Base-by-base conservation (phyloP, 2,797 vertebrate species). In the Spondyliosoma cantharus region DNA sequence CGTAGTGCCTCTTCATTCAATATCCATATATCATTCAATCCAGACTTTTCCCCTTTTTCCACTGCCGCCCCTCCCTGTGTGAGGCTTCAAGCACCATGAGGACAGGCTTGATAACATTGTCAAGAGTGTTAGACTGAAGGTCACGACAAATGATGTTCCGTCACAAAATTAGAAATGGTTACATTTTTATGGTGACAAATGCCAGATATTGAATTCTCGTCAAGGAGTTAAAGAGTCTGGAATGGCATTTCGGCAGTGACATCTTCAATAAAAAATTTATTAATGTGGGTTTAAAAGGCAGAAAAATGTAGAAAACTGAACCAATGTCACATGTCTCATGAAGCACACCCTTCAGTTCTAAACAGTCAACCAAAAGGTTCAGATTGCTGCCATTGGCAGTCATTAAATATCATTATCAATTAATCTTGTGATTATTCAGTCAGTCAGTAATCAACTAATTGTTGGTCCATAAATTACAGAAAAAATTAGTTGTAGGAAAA, bases 1-100 rank as follows among this genome's bases (percentile, higher is more conserved):
- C 56, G 50, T 7, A 65, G 48, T 15, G 1, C 32, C n/a, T 71
- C 37, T 50, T 54, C 67, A 63, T 70, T 77, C 25, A 29, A 42
- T 53, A 67, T 65, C 78, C 45, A 43, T 49, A 54, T 17, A 66
- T 82, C 45, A 20, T 12, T 49, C 11, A n/a, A 29, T 46, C 42
- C 5, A 15, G 4, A 20, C 20, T 4, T n/a, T 14, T 16, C 2
- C 1, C 24, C 7, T 16, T 13, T 22, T 72, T n/a, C 13, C 8
- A 29, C 2, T 13, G 0, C 64, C 7, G 61, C 56, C 19, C 3
- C 2, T 16, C 13, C 25, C 0, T 12, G 4, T 7, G 16, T 42
- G 53, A 45, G 0, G 1, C 49, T 24, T 16, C 9, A 0, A 74
- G 54, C 42, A 24, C 25, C 5, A 17, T 9, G 7, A 42, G 12